Evolutionary conservation across 2,888 invertebrate species (phyloP).

Genomic region (Notodonta ziczac): DNA sequence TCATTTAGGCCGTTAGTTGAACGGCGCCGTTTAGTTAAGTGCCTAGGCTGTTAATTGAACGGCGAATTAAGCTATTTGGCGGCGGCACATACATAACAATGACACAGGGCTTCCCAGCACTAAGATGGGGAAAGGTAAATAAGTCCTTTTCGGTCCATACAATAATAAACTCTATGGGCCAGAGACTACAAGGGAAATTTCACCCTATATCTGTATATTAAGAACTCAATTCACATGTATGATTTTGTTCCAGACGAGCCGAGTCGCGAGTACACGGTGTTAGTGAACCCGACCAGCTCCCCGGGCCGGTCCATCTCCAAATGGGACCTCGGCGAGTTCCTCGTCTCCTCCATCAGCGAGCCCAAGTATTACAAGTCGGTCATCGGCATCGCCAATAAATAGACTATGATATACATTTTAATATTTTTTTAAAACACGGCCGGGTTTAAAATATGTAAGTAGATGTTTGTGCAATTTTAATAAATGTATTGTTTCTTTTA

Average conservation of each 20-base stretch:
- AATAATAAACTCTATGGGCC: no score
- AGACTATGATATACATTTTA: conserved; percentile 1
- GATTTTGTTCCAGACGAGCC: conserved; percentile 85
- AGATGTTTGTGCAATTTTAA: conserved; percentile 15
- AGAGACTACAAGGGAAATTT: background rate
- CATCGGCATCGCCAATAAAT: conserved; percentile 68
- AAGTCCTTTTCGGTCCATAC: no score
- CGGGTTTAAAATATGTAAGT: conserved; percentile 8
- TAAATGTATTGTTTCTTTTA: no score
- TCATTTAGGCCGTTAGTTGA: no score
- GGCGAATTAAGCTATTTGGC: no score
- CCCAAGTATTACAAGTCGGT: conserved; percentile 86
- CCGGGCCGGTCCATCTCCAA: conserved; percentile 90
- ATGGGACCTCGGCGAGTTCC: conserved; percentile 90
- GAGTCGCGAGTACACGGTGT: conserved; percentile 81
- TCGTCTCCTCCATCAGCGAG: conserved; percentile 88
- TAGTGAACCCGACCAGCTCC: conserved; percentile 85
- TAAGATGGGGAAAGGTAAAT: no score
- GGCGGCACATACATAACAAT: no score
- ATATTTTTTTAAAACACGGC: background rate
- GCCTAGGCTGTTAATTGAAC: no score
- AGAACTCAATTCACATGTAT: background rate
- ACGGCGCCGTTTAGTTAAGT: no score
- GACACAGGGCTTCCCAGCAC: no score
- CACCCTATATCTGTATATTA: background rate